Evolutionary conservation across 2,888 invertebrate genomes (phyloP), one percentile per base, ranked within the genome.

Genomic region (Cephus spinipes): DNA sequence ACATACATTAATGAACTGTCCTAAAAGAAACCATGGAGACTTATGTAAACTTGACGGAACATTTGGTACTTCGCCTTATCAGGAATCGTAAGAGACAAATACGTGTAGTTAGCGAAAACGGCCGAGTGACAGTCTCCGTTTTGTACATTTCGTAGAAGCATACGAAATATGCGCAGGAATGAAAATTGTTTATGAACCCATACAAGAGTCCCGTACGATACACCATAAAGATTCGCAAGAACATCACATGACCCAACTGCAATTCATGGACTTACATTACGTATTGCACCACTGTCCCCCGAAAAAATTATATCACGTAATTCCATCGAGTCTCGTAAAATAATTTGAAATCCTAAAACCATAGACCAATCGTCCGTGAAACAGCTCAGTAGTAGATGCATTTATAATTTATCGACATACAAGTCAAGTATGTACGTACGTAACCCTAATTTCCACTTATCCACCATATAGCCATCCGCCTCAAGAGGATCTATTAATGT

Each of bases 391-490:
- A 55, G 9, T 55, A 55, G 9, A 55, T 55, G 55, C 55, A 23
- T 55, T 55, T 23, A 23, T 55, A 23, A 23, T 55, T 55, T 23
- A 55, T 55, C 55, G 55, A 23, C 55, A 55, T 55, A 55, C 1
- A 23, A 55, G 23, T 23, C 9, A 23, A 55, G 80, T 80, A 79
- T 73, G 81, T 83, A 83, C 9, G 81, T 80, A 81, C 73, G 81
- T 83, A 83, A 82, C 82, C 82, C 76, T 79, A 79, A 80, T 80
- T 78, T 77, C 81, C 82, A 84, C 82, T 81, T 83, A 84, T 82
- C 81, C 77, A 55, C 9, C 55, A 23, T 55, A 23, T 9, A 55
- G 23, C 23, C 23, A 55, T 55, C 55, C 23, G 23, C 9, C 23
- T 9, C 55, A 23, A 23, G 23, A 23, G 9, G 23, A 9, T 55